Conservation (phyloP, 2,113 vertebrate species). For the Antechinus flavipes region DNA sequence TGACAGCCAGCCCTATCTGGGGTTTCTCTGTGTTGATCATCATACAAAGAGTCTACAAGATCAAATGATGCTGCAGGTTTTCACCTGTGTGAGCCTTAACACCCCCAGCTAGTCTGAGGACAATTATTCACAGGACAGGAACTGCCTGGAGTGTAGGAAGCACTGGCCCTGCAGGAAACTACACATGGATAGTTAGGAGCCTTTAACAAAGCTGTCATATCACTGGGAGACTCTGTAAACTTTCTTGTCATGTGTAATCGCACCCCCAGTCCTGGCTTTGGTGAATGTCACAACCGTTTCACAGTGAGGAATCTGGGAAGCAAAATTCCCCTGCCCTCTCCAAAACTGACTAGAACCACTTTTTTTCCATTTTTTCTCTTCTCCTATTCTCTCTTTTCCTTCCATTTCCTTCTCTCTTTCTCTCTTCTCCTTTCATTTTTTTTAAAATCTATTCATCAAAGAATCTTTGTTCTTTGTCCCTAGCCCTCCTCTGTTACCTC, state of each 20-base stretch:
- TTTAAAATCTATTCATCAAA: not conserved
- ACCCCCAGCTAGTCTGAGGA: not conserved
- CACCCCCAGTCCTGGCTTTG: not conserved
- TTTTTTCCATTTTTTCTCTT: not conserved
- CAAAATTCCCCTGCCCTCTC: not conserved
- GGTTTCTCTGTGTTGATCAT: not conserved
- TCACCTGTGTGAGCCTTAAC: not conserved
- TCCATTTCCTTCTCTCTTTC: not conserved
- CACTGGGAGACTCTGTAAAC: not conserved
- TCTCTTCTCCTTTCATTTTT: no score
- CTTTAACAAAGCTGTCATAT: not conserved
- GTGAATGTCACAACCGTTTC: not conserved
- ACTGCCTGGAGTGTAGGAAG: not conserved
- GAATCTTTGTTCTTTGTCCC: no score
- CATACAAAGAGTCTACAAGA: not conserved
- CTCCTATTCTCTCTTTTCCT: not conserved
- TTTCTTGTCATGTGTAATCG: not conserved
- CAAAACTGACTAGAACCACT: not conserved
- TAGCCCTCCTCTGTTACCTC: no score
- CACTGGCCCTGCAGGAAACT: not conserved
- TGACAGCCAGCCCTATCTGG: not conserved
- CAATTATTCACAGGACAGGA: not conserved
- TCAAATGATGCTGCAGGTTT: not conserved
- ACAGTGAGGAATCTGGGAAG: not conserved
- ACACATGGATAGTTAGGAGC: not conserved